Conservation (phyloP, 2,113 vertebrate genomes). For the Oryzias curvinotus region DNA sequence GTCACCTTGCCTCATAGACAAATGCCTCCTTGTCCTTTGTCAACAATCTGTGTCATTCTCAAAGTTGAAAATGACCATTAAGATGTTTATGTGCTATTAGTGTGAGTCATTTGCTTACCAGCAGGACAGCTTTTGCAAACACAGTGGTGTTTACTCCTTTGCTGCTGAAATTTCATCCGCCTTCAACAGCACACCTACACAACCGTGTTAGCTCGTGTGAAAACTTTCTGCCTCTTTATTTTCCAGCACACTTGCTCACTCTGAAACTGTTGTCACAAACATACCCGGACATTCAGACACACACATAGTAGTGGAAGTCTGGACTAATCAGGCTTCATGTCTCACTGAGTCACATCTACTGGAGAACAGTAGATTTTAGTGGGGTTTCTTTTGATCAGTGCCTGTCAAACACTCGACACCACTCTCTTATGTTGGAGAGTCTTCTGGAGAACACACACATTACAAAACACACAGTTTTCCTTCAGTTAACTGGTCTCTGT, state of each 20-base stretch:
- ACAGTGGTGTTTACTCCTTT: slow-evolving; percentile 17
- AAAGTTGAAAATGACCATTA: slow-evolving; percentile 44
- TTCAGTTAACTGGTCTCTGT: too few species aligned
- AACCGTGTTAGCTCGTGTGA: too few species aligned
- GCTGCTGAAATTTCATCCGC: slow-evolving; percentile 16
- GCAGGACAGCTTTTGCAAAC: slow-evolving; percentile 32
- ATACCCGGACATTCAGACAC: slow-evolving; percentile 4
- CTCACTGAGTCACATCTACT: slow-evolving; percentile 10
- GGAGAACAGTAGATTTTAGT: slow-evolving; percentile 47
- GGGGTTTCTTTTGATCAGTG: slow-evolving; percentile 47
- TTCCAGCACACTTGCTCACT: slow-evolving; percentile 11
- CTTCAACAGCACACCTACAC: not conserved
- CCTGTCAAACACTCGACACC: slow-evolving; percentile 34
- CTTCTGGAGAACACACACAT: slow-evolving; percentile 4
- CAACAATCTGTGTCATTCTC: too few species aligned
- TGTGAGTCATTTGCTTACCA: slow-evolving; percentile 44
- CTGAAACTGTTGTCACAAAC: not conserved
- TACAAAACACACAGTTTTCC: too few species aligned
- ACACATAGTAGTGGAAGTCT: not conserved
- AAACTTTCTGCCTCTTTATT: not conserved
- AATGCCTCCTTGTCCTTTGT: too few species aligned
- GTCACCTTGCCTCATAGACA: too few species aligned
- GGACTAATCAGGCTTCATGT: slow-evolving; percentile 45
- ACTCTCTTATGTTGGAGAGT: not conserved
- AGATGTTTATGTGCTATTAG: slow-evolving; percentile 49